Conservation (phyloP, 2,113 vertebrate species). For the Chrysochloris asiatica region DNA sequence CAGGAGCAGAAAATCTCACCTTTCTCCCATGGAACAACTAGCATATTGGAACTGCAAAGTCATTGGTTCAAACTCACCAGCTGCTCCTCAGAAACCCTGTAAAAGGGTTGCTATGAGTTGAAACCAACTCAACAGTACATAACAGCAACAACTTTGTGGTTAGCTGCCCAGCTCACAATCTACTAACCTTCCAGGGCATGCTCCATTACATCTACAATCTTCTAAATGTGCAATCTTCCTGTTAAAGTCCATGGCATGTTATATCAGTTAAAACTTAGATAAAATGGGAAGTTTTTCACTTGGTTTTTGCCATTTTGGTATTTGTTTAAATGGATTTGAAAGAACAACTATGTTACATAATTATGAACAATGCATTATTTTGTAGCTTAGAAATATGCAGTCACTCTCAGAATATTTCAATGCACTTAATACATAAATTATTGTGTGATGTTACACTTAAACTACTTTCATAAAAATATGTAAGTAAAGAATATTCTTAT, state of each 20-base stretch:
- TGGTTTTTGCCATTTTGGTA: conserved; percentile 29
- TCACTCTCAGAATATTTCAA: neutral
- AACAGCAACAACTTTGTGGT: too few relatives aligned
- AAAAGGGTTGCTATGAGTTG: too few relatives aligned
- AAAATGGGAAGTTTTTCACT: neutral
- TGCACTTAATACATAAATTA: conserved; percentile 15
- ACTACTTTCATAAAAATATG: conserved; percentile 32
- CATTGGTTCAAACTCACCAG: too few relatives aligned
- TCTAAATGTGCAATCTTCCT: neutral
- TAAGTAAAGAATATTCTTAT: conserved; percentile 13
- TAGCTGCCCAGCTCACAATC: too few relatives aligned
- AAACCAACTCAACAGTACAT: too few relatives aligned
- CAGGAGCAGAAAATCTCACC: too few relatives aligned
- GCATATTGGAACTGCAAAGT: too few relatives aligned
- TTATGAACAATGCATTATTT: conserved; percentile 1
- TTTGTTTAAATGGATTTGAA: conserved; percentile 31
- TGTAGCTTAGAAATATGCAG: neutral
- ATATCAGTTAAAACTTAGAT: neutral
- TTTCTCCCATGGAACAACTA: too few relatives aligned
- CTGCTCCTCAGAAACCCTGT: too few relatives aligned
- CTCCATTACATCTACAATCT: neutral
- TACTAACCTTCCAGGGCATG: too few relatives aligned
- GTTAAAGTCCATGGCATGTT: neutral
- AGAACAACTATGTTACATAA: neutral
- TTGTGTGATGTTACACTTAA: neutral